A percentile compares a stretch with the other conserved stretches of the same genome.
phyloP scores from a whole-genome alignment of 2,797 vertebrate genomes.

The Sebastes goodei region DNA sequence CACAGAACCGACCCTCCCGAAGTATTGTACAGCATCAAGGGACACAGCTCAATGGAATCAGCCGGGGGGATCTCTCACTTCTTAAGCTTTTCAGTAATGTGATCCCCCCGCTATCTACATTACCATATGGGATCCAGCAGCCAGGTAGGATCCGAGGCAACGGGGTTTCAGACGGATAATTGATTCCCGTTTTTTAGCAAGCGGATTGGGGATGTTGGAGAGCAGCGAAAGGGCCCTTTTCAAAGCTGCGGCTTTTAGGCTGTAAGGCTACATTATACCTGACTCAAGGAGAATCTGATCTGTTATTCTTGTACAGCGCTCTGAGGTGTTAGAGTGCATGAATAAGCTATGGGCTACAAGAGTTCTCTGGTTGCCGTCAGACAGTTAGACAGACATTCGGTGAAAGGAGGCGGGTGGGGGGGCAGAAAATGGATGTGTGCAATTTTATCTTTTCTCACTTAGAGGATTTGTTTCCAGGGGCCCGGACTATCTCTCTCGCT shows the following conservation, averaged over 20 bases:
- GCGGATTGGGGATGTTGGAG: slow-evolving; percentile 49
- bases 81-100: slow-evolving; percentile 72
- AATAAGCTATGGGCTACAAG: slow-evolving; percentile 76
- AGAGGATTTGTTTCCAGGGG: slow-evolving; percentile 43
- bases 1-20: slow-evolving; percentile 60
- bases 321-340: slow-evolving; percentile 68
- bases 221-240: slow-evolving; percentile 33
- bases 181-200: slow-evolving; percentile 62
- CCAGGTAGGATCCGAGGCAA: slow-evolving; percentile 53
- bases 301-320: slow-evolving; percentile 73
- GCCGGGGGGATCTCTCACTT: slow-evolving; percentile 68
- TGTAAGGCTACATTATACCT: slow-evolving; percentile 75
- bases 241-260: slow-evolving; percentile 57
- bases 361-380: slow-evolving; percentile 63
- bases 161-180: slow-evolving; percentile 63
- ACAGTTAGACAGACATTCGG: slow-evolving; percentile 48
- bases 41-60: slow-evolving; percentile 72
- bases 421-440: slow-evolving; percentile 50
- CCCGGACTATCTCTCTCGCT: slow-evolving; percentile 4
- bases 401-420: not conserved
- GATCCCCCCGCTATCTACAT: slow-evolving; percentile 69
- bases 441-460: slow-evolving; percentile 53
- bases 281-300: slow-evolving; percentile 73
- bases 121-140: slow-evolving; percentile 58
- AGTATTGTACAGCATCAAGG: slow-evolving; percentile 53